Evolutionary conservation across 1,140 invertebrate genomes (phyloP), one percentile per base, ranked within the genome.

Genomic region (Rhizoglyphus robini): DNA sequence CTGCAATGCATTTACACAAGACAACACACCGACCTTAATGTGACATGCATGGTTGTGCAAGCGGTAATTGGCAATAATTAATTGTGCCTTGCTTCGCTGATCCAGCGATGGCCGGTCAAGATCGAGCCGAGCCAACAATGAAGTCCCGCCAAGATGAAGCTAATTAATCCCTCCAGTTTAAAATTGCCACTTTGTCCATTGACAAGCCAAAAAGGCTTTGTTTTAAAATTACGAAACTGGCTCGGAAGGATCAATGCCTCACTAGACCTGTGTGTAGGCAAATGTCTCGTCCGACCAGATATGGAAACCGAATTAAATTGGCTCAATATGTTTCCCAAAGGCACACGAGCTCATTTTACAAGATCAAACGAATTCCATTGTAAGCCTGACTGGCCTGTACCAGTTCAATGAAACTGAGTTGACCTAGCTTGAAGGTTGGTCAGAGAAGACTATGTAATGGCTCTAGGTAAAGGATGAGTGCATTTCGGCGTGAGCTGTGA

Each of bases 401-500:
- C n/a, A n/a, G n/a, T n/a, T n/a, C n/a, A n/a, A n/a, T n/a, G n/a
- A n/a, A n/a, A n/a, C n/a, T n/a, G n/a, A n/a, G n/a, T n/a, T n/a
- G n/a, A n/a, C n/a, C n/a, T n/a, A n/a, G n/a, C n/a, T n/a, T n/a
- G n/a, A n/a, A n/a, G n/a, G n/a, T n/a, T n/a, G n/a, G n/a, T n/a
- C n/a, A n/a, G n/a, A n/a, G n/a, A n/a, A n/a, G n/a, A 41, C 36
- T 11, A 41, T 41, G 36, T 11, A 41, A 41, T 11, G n/a, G n/a
- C n/a, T n/a, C n/a, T n/a, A n/a, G n/a, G n/a, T 18, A 41, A 41
- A 18, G 18, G 36, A 41, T 8, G 4, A 63, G 20, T 68, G 48
- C 48, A 48, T 60, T 34, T 49, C 31, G n/a, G 54, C 65, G 23
- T 63, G 25, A 15, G 20, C 27, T 5, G 68, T 51, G 27, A 70